A percentile compares a stretch with the other conserved stretches of the same genome.
Evolutionary conservation across 2,797 vertebrate species (phyloP).

Genomic region (Pseudochaenichthys georgianus): DNA sequence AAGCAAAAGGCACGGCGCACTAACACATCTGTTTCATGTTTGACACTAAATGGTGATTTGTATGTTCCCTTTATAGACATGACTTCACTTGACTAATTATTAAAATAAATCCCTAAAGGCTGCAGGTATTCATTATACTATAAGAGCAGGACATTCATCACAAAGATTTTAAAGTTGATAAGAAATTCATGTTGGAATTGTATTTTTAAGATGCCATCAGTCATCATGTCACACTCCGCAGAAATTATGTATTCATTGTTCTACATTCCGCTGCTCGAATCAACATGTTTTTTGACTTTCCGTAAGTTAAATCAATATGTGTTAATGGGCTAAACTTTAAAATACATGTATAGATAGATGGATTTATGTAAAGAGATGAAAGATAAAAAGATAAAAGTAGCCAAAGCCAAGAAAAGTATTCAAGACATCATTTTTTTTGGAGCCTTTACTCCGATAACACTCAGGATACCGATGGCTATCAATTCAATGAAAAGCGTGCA

Average conservation of each 20-base stretch:
- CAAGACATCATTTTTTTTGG: neutral
- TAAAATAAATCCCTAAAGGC: conserved; percentile 54
- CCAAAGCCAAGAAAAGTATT: neutral
- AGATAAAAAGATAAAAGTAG: conserved; percentile 1
- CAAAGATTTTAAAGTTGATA: conserved; percentile 64
- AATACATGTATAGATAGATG: neutral
- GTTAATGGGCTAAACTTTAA: neutral
- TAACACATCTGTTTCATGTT: conserved; percentile 23
- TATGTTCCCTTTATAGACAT: conserved; percentile 56
- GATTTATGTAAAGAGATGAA: neutral
- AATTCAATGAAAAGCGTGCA: conserved; percentile 6
- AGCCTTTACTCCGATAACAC: conserved; percentile 22
- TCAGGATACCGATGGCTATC: conserved; percentile 44
- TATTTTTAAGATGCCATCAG: conserved; percentile 72
- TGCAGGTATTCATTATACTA: conserved; percentile 68
- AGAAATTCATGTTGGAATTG: conserved; percentile 70
- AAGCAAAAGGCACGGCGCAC: conserved; percentile 2
- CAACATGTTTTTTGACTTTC: conserved; percentile 16
- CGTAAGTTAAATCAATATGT: rapidly evolving
- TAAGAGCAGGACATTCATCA: conserved; percentile 72
- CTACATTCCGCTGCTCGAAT: neutral
- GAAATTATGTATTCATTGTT: conserved; percentile 27
- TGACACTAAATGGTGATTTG: conserved; percentile 53
- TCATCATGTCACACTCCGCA: conserved; percentile 49
- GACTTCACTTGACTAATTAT: conserved; percentile 73